Percentiles rank a stretch among this genome's conserved stretches.
These are phyloP conservation scores for Drosophila subpulchrella DNA, from an alignment of 1,140 invertebrate species.

Conservation along the genomic window DNA sequence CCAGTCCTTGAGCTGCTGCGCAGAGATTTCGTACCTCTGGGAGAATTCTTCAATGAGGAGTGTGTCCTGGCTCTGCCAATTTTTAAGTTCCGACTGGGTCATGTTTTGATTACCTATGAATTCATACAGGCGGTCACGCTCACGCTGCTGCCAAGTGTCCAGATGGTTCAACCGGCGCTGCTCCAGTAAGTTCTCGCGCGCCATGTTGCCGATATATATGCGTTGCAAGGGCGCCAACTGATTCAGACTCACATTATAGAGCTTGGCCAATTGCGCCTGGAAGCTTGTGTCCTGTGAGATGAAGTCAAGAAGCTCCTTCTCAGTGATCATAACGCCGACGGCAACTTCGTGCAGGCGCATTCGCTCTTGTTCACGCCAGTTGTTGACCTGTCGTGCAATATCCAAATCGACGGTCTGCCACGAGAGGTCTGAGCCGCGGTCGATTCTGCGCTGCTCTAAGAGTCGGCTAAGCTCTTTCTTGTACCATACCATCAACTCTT, in stretches of 20 bases:
- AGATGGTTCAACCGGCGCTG: constrained; percentile 55
- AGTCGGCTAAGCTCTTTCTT: constrained; percentile 62
- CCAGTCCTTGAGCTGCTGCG: constrained; percentile 71
- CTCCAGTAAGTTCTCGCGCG: constrained; percentile 56
- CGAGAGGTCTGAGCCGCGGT: constrained; percentile 21
- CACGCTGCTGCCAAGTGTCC: constrained; percentile 67
- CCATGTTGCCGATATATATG: constrained; percentile 50
- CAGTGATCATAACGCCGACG: constrained; percentile 59
- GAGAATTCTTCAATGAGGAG: constrained; percentile 53
- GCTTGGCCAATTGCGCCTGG: constrained; percentile 57
- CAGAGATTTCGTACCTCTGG: constrained; percentile 52
- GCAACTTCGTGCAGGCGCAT: constrained; percentile 62
- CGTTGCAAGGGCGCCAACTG: constrained; percentile 70
- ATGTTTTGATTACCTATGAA: constrained; percentile 78
- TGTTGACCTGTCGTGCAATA: constrained; percentile 15
- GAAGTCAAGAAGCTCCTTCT: constrained; percentile 64
- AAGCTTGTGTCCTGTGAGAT: constrained; percentile 58
- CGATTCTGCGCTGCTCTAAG: constrained; percentile 53
- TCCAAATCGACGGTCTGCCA: constrained; percentile 68
- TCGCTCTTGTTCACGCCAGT: constrained; percentile 70
- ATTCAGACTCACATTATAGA: constrained; percentile 52
- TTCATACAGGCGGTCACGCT: constrained; percentile 77
- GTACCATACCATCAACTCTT: constrained; percentile 73
- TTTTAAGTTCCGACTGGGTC: constrained; percentile 55
- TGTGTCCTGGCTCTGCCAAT: constrained; percentile 74